Percentiles rank a stretch among this genome's conserved stretches.
Evolutionary conservation across 1,140 invertebrate genomes (phyloP).

Genomic region (Cephus cinctus): DNA sequence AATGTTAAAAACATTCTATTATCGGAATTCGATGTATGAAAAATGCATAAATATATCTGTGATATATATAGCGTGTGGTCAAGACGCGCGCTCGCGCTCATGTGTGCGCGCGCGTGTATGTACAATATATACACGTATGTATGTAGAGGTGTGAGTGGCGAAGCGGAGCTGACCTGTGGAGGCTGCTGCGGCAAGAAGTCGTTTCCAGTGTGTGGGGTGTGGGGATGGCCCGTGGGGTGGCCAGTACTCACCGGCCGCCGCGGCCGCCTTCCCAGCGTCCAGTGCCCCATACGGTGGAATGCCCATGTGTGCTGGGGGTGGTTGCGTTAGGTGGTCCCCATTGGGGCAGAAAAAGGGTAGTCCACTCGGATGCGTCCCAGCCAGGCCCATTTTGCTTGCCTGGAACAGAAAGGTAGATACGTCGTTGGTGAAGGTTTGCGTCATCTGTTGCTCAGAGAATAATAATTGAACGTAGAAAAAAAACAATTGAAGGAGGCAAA

Average conservation of each 20-base stretch:
- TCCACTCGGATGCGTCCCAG: slow-evolving; percentile 64
- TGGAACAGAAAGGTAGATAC: slow-evolving; percentile 71
- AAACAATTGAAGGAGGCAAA: no score
- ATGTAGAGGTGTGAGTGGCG: background rate
- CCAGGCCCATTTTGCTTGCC: slow-evolving; percentile 88
- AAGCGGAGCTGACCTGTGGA: slow-evolving; percentile 55
- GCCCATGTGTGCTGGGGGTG: slow-evolving; percentile 95
- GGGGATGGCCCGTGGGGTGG: slow-evolving; percentile 33
- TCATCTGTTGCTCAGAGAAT: no score
- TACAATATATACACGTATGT: no score
- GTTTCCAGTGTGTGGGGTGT: slow-evolving; percentile 57
- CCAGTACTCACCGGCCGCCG: slow-evolving; percentile 59
- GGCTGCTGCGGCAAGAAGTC: slow-evolving; percentile 57
- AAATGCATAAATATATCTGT: no score
- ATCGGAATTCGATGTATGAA: no score
- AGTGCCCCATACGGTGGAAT: slow-evolving; percentile 87
- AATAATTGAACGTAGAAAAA: no score
- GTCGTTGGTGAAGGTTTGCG: no score
- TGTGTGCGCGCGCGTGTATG: no score
- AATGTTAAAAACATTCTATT: no score
- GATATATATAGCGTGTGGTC: no score
- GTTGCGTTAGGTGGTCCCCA: slow-evolving; percentile 78
- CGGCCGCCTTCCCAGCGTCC: slow-evolving; percentile 69
- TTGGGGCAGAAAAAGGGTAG: slow-evolving; percentile 90
- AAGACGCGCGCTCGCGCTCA: no score